Evolutionary conservation across 1,140 invertebrate species (phyloP), one percentile per base, ranked within the genome.

Genomic region (Heliothis subflexa): DNA sequence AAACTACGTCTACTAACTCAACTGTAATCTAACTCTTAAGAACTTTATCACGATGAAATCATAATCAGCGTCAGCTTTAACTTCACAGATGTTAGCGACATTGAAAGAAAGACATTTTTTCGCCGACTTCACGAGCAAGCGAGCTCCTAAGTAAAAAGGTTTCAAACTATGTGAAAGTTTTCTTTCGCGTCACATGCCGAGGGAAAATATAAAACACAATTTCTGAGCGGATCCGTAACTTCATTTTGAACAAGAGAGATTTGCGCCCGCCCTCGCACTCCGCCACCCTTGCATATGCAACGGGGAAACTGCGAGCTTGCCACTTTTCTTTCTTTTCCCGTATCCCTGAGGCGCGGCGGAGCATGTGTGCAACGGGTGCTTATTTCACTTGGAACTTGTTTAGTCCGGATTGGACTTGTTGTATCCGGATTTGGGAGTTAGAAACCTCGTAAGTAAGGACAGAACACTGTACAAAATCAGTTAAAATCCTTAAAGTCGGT

Each of bases 311-410:
- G 81, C 78, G 80, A 81, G 77, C 76, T 83, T 85, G 66, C 81
- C 84, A 84, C 85, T 89, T 87, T 84, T 88, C 84, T 85, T 90
- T 88, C 81, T 86, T 88, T 86, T 83, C 83, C 74, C 77, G 73
- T 81, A 79, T 86, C 85, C 88, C 86, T 79, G 81, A 83, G 83
- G 88, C 86, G 86, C 85, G 82, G 89, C 84, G 85, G 83, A 86
- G 91, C 89, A 88, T 88, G 84, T 87, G 86, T 86, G 85, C 84
- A 85, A 80, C 83, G 83, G 84, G 83, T 88, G 89, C 87, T 90
- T 92, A 92, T 91, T 89, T 88, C 83, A 86, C 74, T 89, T 86
- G 84, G 75, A 91, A 93, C 88, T 91, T 92, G 87, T 91, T 94
- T 89, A 89, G 84, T 81, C 62, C 78, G 86, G 78, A 88, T 89